Base-by-base conservation (phyloP, 1,140 invertebrate species). In the Achatina immaculata region DNA sequence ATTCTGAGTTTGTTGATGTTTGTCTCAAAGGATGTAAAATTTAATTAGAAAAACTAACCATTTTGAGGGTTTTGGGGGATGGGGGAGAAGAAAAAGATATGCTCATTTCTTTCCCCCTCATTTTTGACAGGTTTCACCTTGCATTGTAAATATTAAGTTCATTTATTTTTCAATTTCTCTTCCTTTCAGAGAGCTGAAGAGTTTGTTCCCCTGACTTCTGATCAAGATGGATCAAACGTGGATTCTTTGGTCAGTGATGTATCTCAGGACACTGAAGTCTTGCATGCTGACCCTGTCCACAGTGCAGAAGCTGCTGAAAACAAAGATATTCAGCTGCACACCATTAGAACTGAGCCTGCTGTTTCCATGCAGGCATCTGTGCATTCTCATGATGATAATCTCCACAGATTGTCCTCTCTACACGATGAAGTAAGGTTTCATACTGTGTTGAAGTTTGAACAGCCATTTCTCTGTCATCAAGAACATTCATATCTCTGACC, bases 141-240 rank as follows among this genome's bases (percentile, higher is more conserved):
- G n/a, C n/a, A n/a, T n/a, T n/a, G n/a, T n/a, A n/a, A n/a, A n/a
- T n/a, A n/a, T n/a, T n/a, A n/a, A n/a, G 62, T 65, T 28, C 6
- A 6, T 28, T 65, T 24, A 65, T 65, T 9, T 36, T 7, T 65
- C 24, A 9, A 11, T 65, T 65, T 65, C 7, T 36, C 7, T 24
- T 7, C 34, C 40, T 40, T 36, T 42, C 73, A 75, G 73, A 55
- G n/a, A 51, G 24, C 51, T 31, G 75, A 77, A 31, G 75, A 77
- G 43, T 42, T 34, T 16, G 65, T 78, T n/a, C 76, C 76, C 0
- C 31, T 78, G 62, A 78, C 76, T 2, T 68, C 76, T 2, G 76
- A 78, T 28, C 76, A 78, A n/a, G 76, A 78, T 78, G 76, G 48
- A 24, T 19, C n/a, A 36, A 78, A 45, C 76, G 11, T 48, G 62